Evolutionary conservation across 2,888 invertebrate species (phyloP).

Genomic region (Drosophila mulleri): DNA sequence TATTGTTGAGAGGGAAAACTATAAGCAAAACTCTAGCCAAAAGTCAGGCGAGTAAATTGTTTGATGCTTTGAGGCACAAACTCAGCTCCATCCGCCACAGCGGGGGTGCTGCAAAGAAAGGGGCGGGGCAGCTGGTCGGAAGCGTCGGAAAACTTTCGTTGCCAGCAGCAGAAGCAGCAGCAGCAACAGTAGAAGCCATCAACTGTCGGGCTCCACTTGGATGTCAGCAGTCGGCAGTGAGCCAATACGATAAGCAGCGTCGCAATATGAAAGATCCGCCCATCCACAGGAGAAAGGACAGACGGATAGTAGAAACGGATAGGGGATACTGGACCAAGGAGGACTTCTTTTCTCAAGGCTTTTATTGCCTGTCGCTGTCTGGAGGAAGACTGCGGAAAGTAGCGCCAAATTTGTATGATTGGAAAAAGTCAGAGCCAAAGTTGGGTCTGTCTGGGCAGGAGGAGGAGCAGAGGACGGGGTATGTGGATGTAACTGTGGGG

Average conservation of each 20-base stretch:
- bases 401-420: constrained; percentile 54
- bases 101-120: not conserved
- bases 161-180: constrained; percentile 25
- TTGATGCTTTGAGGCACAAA: constrained; percentile 58
- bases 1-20: constrained; percentile 50
- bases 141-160: constrained; percentile 71
- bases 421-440: constrained; percentile 35
- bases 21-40: constrained; percentile 56
- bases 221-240: constrained; percentile 46
- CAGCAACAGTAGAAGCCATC: constrained; percentile 41
- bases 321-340: constrained; percentile 13
- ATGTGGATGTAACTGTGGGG: constrained; percentile 21
- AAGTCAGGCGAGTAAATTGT: constrained; percentile 67
- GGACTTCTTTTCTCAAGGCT: constrained; percentile 41
- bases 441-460: constrained; percentile 19
- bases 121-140: constrained; percentile 37
- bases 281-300: constrained; percentile 2
- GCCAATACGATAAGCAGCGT: constrained; percentile 54
- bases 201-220: constrained; percentile 53
- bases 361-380: constrained; percentile 63
- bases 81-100: constrained; percentile 36
- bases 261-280: constrained; percentile 53
- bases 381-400: constrained; percentile 30
- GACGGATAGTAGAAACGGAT: not conserved
- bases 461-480: constrained; percentile 37